A percentile compares a stretch with the other conserved stretches of the same genome.
Evolutionary conservation across 2,797 vertebrate genomes (phyloP).

Genomic region (Leuciscus waleckii): DNA sequence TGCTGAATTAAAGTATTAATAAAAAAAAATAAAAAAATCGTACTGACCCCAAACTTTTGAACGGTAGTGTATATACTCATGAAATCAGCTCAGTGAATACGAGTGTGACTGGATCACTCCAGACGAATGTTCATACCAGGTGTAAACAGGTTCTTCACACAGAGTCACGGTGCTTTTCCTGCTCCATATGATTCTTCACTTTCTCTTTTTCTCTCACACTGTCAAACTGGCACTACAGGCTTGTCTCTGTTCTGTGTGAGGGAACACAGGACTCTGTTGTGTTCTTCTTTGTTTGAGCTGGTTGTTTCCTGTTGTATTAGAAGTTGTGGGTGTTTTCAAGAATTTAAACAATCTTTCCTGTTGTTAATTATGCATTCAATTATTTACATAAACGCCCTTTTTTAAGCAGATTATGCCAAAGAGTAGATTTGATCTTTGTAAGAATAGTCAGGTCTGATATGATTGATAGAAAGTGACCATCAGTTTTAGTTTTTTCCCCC

Average conservation of each 20-base stretch:
- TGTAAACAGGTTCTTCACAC: not conserved
- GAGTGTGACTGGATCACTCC: not conserved
- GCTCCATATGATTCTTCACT: constrained; percentile 26
- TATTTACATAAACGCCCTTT: not conserved
- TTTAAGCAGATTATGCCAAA: not conserved
- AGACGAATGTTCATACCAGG: not conserved
- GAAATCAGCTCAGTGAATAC: not conserved
- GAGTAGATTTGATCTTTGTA: not conserved
- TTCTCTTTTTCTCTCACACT: constrained; percentile 52
- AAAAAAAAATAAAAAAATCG: no score
- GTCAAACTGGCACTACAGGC: constrained; percentile 51
- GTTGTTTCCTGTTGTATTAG: constrained; percentile 13
- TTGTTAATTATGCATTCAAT: not conserved
- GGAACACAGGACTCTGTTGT: constrained; percentile 59
- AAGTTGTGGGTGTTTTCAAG: constrained; percentile 43
- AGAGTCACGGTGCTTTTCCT: not conserved
- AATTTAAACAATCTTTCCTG: constrained; percentile 51
- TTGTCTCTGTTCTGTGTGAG: constrained; percentile 60
- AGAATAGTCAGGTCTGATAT: not conserved
- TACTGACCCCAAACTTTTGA: no score
- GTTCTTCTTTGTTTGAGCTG: constrained; percentile 41
- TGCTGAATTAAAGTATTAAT: no score
- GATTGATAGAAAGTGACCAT: not conserved
- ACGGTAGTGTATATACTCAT: no score
- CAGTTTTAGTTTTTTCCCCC: not conserved